These are phyloP conservation scores for Halisarca cf. caerulea DNA, from an alignment of 37 sponge, comb jelly and placozoan genomes.

Conservation along the genomic window DNA sequence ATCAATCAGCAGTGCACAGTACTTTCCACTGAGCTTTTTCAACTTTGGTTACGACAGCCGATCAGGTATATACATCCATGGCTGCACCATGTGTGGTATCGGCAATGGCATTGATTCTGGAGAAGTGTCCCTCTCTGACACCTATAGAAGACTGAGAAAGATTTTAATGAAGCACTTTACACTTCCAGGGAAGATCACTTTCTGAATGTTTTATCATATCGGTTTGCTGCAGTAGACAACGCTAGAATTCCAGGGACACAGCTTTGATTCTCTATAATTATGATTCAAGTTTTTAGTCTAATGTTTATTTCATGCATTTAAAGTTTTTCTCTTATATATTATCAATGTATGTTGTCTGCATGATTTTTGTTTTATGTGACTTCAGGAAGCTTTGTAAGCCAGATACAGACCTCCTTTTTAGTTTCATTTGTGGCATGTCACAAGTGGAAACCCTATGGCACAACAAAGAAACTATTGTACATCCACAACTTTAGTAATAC, in stretches of 20 bases:
- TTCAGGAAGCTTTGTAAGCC: too few relatives aligned
- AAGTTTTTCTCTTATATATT: too few relatives aligned
- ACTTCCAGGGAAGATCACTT: neutral
- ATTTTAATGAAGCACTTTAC: neutral
- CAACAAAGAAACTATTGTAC: neutral
- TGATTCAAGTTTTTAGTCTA: too few relatives aligned
- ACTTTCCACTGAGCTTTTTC: neutral
- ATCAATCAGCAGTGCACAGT: constrained; percentile 25
- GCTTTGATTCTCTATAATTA: too few relatives aligned
- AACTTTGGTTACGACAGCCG: neutral
- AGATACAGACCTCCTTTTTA: too few relatives aligned
- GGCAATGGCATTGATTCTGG: constrained; percentile 60
- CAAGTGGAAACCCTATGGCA: neutral
- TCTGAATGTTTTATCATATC: neutral
- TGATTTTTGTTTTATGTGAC: too few relatives aligned
- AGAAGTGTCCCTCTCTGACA: constrained; percentile 55
- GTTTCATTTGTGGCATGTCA: too few relatives aligned
- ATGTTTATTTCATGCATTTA: too few relatives aligned
- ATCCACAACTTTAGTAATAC: neutral
- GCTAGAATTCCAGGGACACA: too few relatives aligned
- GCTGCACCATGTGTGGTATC: constrained; percentile 74
- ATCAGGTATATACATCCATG: constrained; percentile 49
- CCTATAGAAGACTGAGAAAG: constrained; percentile 31
- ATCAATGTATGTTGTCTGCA: too few relatives aligned
- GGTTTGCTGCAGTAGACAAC: too few relatives aligned